Conservation (phyloP, 2,888 invertebrate genomes). For the Epiblema foenella region DNA sequence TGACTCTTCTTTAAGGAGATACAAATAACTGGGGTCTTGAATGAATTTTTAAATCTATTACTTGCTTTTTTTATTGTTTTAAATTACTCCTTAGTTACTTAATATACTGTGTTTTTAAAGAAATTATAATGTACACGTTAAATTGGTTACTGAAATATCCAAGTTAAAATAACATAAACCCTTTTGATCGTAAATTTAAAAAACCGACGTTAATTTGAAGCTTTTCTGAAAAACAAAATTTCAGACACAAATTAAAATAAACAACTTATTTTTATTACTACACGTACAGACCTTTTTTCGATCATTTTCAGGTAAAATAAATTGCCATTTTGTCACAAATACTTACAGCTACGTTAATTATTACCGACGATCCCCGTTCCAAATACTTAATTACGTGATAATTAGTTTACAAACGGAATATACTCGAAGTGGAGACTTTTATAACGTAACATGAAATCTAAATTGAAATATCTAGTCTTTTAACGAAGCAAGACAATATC, state of each 20-base stretch:
- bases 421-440: neutral
- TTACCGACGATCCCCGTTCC: neutral
- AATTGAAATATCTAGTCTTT: neutral
- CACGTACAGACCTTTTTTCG: neutral
- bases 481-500: too few species aligned
- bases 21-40: conserved; percentile 68
- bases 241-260: neutral
- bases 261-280: neutral
- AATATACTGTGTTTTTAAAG: too few species aligned
- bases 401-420: neutral
- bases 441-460: neutral
- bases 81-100: too few species aligned
- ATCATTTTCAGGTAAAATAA: neutral
- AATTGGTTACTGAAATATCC: neutral
- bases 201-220: neutral
- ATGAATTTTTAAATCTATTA: conserved; percentile 52
- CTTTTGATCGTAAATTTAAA: neutral
- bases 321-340: neutral
- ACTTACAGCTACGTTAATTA: neutral
- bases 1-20: conserved; percentile 69
- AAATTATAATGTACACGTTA: too few species aligned
- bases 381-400: neutral
- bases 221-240: neutral
- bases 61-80: neutral
- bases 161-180: neutral